Conservation (phyloP, 2,797 vertebrate genomes). For the Phoxinus dragarum region DNA sequence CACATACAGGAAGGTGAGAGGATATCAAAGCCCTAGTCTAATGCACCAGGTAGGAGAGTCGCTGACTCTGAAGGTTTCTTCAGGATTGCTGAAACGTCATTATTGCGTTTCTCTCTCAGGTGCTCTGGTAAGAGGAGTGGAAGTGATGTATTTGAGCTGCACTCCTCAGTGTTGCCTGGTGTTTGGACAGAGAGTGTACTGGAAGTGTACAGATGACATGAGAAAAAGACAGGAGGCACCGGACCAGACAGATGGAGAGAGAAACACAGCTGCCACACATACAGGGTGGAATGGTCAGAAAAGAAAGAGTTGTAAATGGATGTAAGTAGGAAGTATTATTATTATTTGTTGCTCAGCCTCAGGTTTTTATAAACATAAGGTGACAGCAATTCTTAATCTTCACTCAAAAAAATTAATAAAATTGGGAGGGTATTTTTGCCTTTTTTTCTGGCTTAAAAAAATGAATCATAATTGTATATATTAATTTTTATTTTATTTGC, state of each 20-base stretch:
- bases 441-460: background rate
- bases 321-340: background rate
- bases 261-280: background rate
- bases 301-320: background rate
- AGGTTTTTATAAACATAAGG: background rate
- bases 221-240: background rate
- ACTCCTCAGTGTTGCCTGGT: background rate
- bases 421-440: background rate
- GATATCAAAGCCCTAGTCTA: conserved; percentile 37
- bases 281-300: background rate
- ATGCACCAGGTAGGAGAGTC: conserved; percentile 9
- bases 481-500: background rate
- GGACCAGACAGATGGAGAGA: background rate
- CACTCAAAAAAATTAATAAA: background rate
- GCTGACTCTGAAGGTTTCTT: conserved; percentile 36
- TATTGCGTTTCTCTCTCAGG: conserved; percentile 38
- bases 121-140: conserved; percentile 18
- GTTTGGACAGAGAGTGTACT: background rate
- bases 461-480: background rate
- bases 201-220: background rate
- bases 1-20: conserved; percentile 36
- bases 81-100: conserved; percentile 32
- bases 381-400: background rate
- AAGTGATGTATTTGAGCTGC: background rate
- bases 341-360: background rate